Percentiles rank a stretch among this genome's conserved stretches.
Evolutionary conservation across 1,140 invertebrate genomes (phyloP).

Genomic region (Lordiphosa collinella): DNA sequence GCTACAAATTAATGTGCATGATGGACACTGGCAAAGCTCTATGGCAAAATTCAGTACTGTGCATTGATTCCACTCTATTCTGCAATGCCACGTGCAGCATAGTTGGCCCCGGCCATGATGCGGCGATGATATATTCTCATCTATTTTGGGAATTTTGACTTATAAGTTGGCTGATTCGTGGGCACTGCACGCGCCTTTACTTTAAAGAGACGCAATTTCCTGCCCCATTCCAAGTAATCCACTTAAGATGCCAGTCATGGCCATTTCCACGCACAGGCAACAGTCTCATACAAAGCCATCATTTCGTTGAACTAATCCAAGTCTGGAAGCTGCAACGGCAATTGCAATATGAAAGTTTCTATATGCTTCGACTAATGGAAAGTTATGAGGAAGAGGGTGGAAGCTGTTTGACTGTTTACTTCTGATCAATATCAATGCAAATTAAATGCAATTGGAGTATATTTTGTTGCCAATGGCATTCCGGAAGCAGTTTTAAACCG

Average conservation of each 20-base stretch:
- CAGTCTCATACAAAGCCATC: constrained; percentile 15
- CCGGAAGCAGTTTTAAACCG: constrained; percentile 2
- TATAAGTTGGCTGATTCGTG: not conserved
- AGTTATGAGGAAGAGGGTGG: constrained; percentile 14
- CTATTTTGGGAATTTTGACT: constrained; percentile 1
- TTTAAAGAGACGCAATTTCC: not conserved
- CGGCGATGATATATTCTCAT: constrained; percentile 1
- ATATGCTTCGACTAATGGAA: constrained; percentile 44
- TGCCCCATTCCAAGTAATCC: constrained; percentile 25
- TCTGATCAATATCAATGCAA: constrained; percentile 66
- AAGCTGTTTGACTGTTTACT: constrained; percentile 1
- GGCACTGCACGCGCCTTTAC: not conserved
- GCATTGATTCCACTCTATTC: constrained; percentile 19
- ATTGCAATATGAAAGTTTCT: constrained; percentile 41
- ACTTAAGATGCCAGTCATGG: constrained; percentile 18
- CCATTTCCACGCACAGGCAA: constrained; percentile 3
- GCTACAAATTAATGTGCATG: constrained; percentile 34
- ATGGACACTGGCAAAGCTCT: constrained; percentile 30
- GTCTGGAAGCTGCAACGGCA: constrained; percentile 20
- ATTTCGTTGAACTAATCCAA: constrained; percentile 40
- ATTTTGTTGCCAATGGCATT: constrained; percentile 3
- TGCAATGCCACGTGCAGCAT: not conserved
- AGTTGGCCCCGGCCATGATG: constrained; percentile 1
- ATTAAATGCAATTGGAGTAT: constrained; percentile 54
- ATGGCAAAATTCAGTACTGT: constrained; percentile 32